Base-by-base conservation (phyloP, 2,113 vertebrate genomes). In the Hemichromis elongatus region DNA sequence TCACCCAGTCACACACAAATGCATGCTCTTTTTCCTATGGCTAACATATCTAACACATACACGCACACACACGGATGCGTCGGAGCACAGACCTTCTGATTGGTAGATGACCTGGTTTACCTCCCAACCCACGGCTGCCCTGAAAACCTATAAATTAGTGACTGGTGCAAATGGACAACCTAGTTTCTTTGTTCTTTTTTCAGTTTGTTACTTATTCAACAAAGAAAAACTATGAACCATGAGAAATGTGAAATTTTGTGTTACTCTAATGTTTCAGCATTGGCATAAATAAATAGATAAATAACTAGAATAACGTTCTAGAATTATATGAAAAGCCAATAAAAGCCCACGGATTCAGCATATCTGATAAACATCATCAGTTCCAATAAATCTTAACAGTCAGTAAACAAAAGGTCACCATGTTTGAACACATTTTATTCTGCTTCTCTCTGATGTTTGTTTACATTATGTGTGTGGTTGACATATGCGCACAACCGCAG, bases 381-480 rank as follows among this genome's bases (percentile, higher is more conserved):
- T 11, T n/a, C 18, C 45, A 70, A 2, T 45, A 26, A 11, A 86
- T 86, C 70, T 55, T 13, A 28, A 61, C 42, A 70, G 61, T 73
- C 81, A 89, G 79, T 83, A 68, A 70, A 1, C 70, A 53, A 82
- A 56, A 52, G 59, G 40, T 50, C 28, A 33, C 24, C 18, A 3
- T 81, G 57, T 91, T 80, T 86, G 57, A 92, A 77, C 73, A 82
- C 54, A 80, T 77, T 63, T 86, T 53, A 68, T 84, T 89, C n/a
- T 50, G 52, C 5, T 66, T 57, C 42, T 4, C 9, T 73, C 35
- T 66, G 55, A 35, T 80, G 59, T 53, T 45, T 70, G 75, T 57
- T 53, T 3, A 14, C 9, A 1, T 81, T 63, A 8, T 40, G 35
- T 73, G 68, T 33, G 47, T 26, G 78, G 53, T 77, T 33, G 18